Evolutionary conservation across 1,140 invertebrate species (phyloP).

Genomic region (Panagrolaimus sp.): DNA sequence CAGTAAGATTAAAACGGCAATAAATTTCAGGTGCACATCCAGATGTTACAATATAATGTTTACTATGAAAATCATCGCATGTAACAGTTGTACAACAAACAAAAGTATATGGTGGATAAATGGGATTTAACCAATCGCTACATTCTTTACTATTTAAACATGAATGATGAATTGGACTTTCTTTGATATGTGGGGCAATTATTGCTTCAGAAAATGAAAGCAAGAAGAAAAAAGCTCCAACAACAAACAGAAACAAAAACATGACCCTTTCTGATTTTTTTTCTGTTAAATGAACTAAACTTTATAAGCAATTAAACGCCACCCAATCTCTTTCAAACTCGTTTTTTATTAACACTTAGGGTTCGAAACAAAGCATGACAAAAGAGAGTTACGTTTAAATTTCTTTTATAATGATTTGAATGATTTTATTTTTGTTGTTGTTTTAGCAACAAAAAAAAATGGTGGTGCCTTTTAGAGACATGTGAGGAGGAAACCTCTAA

Average conservation of each 20-base stretch:
- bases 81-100: constrained; percentile 15
- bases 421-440: too few relatives aligned
- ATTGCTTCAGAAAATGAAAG: background rate
- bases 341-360: constrained; percentile 14
- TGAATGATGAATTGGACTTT: constrained; percentile 3
- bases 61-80: constrained; percentile 2
- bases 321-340: constrained; percentile 18
- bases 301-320: background rate
- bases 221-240: too few relatives aligned
- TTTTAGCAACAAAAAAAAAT: too few relatives aligned
- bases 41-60: constrained; percentile 12
- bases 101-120: constrained; percentile 14
- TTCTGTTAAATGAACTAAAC: too few relatives aligned
- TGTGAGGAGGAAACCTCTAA: too few relatives aligned
- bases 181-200: background rate
- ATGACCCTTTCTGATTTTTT: too few relatives aligned
- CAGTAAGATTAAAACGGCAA: background rate
- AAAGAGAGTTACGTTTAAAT: too few relatives aligned
- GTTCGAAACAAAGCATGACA: too few relatives aligned
- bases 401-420: too few relatives aligned
- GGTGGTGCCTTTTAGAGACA: too few relatives aligned
- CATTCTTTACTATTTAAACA: constrained; percentile 7
- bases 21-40: background rate
- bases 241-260: too few relatives aligned
- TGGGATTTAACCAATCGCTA: background rate